phyloP scores from a whole-genome alignment of 1,140 invertebrate genomes.

The Drosophila mojavensis region DNA sequence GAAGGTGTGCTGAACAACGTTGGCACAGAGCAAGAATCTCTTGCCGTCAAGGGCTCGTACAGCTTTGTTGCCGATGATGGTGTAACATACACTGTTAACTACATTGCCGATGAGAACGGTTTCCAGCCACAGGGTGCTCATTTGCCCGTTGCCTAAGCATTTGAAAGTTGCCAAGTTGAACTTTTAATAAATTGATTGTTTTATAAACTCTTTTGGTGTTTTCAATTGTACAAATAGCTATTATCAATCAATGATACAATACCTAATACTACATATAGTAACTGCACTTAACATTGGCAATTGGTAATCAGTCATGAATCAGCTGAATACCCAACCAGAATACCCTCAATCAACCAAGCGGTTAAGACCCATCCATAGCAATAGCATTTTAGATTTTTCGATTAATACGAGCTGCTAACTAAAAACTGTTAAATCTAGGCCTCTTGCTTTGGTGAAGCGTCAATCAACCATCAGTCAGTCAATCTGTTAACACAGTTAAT shows the following conservation, averaged over 20 bases:
- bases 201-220: no score
- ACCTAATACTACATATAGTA: no score
- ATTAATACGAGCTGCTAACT: no score
- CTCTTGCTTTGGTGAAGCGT: not conserved
- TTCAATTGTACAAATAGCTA: no score
- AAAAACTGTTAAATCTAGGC: no score
- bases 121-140: slow-evolving; percentile 89
- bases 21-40: slow-evolving; percentile 68
- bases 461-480: not conserved
- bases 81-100: slow-evolving; percentile 86
- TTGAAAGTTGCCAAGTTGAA: not conserved
- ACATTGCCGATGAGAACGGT: slow-evolving; percentile 91
- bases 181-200: slow-evolving; percentile 17
- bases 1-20: slow-evolving; percentile 43
- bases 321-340: no score
- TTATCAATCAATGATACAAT: no score
- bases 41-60: slow-evolving; percentile 86
- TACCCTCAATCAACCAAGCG: no score
- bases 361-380: no score
- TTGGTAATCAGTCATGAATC: no score
- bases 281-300: no score
- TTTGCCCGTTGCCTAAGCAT: slow-evolving; percentile 85
- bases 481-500: not conserved
- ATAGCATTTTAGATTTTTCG: no score
- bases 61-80: slow-evolving; percentile 87